Evolutionary conservation across 1,140 invertebrate genomes (phyloP), one percentile per base, ranked within the genome.

Genomic region (Zaprionus vittiger): DNA sequence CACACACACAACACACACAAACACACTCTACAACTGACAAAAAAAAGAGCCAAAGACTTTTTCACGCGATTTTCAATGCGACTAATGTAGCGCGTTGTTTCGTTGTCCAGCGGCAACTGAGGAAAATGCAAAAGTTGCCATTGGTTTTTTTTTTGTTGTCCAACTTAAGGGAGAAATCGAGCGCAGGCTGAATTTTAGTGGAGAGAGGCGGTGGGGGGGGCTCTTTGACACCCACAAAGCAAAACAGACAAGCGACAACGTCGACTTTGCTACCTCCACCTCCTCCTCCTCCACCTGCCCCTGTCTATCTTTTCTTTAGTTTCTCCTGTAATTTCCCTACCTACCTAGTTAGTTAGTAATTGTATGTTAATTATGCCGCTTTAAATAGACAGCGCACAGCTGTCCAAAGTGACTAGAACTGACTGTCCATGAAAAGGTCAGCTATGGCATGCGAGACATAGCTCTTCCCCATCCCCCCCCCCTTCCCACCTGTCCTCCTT

Each of bases 361-460:
- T 87, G 77, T 77, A 86, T 72, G 80, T 87, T 87, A 87, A 86
- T 87, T 87, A 80, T 80, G 83, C 70, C 64, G 57, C 64, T 87
- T 78, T 66, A 86, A 80, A 80, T 87, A 80, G 80, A 70, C 49
- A 54, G 22, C 47, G 22, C 47, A 41, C 14, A 52, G 44, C 26
- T 65, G 24, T 47, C 69, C 41, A 61, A 65, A 44, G 20, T 24
- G 26, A 38, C 52, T 44, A 76, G 56, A 38, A 22, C 26, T 65
- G 71, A 60, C 72, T 60, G 28, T 57, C 17, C 49, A 34, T 34
- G 69, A 56, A 60, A 64, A 61, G 54, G 62, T 56, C 57, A 68
- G 41, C 78, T 59, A 34, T 3, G 34, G 24, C 55, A 66, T 57
- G 41, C 41, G 38, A 37, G 63, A 31, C 37, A 71, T 17, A 5